phyloP scores from a whole-genome alignment of 2,888 invertebrate species.

The Harpagoxenus sublaevis region DNA sequence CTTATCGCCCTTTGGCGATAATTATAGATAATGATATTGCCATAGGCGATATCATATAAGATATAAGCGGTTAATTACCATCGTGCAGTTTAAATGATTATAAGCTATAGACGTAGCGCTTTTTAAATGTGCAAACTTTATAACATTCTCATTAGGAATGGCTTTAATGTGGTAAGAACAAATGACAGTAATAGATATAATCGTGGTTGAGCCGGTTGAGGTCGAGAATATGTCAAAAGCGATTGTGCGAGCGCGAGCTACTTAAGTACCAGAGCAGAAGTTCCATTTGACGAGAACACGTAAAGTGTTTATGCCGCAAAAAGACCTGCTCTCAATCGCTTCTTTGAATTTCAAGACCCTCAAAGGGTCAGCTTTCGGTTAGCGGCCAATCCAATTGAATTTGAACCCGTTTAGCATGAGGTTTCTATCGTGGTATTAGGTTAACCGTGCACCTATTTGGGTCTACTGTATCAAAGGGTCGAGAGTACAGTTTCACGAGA shows the following conservation, averaged over 20 bases:
- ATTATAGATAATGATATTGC: neutral
- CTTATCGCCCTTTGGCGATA: neutral
- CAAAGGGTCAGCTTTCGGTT: slow-evolving; percentile 46
- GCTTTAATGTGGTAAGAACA: slow-evolving; percentile 31
- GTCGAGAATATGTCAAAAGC: slow-evolving; percentile 54
- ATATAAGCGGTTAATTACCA: neutral
- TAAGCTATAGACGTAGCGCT: neutral
- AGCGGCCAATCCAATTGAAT: slow-evolving; percentile 47
- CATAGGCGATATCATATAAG: neutral
- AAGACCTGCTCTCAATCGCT: slow-evolving; percentile 12
- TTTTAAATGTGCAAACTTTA: slow-evolving; percentile 69
- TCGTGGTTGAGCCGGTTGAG: slow-evolving; percentile 22
- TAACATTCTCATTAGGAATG: slow-evolving; percentile 70
- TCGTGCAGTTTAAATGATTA: neutral
- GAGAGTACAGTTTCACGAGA: neutral
- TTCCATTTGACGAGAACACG: slow-evolving; percentile 38
- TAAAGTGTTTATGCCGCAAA: slow-evolving; percentile 9
- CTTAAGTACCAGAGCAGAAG: slow-evolving; percentile 44
- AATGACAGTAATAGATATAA: slow-evolving; percentile 19
- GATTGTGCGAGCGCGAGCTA: slow-evolving; percentile 25
- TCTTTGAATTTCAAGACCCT: slow-evolving; percentile 37
- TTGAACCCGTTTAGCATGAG: slow-evolving; percentile 41
- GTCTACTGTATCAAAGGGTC: slow-evolving; percentile 28
- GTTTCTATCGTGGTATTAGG: slow-evolving; percentile 41
- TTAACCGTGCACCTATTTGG: slow-evolving; percentile 41